Conservation (phyloP, 1,140 invertebrate genomes). For the Elymnias hypermnestra region DNA sequence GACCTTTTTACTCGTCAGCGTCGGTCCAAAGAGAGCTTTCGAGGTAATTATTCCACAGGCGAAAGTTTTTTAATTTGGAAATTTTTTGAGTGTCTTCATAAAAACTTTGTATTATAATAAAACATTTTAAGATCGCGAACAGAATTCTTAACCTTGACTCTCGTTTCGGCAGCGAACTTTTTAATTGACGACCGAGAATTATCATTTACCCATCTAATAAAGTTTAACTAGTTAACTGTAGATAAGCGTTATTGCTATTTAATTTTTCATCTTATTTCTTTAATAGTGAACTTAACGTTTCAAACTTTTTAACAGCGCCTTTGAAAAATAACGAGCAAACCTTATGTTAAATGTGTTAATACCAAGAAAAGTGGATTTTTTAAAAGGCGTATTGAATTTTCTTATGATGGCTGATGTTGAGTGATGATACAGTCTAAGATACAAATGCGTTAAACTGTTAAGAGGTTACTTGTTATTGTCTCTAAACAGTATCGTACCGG, state of each 20-base stretch:
- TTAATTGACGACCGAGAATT: constrained; percentile 2
- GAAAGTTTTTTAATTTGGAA: constrained; percentile 14
- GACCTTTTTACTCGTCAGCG: constrained; percentile 2
- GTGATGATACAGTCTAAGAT: too few relatives aligned
- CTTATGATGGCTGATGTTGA: too few relatives aligned
- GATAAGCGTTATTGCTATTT: background rate
- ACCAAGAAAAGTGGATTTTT: too few relatives aligned
- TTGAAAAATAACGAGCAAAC: too few relatives aligned
- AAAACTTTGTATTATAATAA: constrained; percentile 9
- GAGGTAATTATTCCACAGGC: constrained; percentile 10
- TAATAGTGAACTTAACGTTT: too few relatives aligned
- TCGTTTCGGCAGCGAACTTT: constrained; percentile 6
- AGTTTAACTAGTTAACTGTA: background rate
- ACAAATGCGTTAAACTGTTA: too few relatives aligned
- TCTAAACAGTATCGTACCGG: too few relatives aligned
- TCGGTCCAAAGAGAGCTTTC: background rate
- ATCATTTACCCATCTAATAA: background rate
- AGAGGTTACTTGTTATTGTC: too few relatives aligned
- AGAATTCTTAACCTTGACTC: constrained; percentile 1
- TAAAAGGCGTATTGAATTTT: too few relatives aligned
- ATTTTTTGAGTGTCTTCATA: constrained; percentile 9
- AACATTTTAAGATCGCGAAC: background rate
- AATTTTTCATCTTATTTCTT: too few relatives aligned
- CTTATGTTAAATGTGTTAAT: too few relatives aligned
- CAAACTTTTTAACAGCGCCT: too few relatives aligned